Evolutionary conservation across 2,797 vertebrate genomes (phyloP), one percentile per base, ranked within the genome.

Genomic region (Centropyge bicolor): DNA sequence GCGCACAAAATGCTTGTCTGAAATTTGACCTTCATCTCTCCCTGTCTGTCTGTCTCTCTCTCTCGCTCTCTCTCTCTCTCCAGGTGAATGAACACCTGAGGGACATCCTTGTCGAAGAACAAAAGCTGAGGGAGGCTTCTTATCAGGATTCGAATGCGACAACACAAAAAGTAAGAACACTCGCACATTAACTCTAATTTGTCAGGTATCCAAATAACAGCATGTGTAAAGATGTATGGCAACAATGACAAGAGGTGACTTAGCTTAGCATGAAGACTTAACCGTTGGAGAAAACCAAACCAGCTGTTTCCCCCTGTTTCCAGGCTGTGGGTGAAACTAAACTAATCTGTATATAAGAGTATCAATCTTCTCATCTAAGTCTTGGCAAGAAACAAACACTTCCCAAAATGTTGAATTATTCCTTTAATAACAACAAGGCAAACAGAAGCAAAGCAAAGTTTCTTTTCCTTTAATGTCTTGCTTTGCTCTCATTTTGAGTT

Each of bases 11-110:
- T 68, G 41, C 49, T 70, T 51, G 4, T 76, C 48, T 89, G 82
- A 90, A 86, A 89, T 70, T 1, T 81, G 70, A 88, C 56, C 35
- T 48, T 63, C 7, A 36, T 74, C 27, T 67, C 17, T 63, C n/a
- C 49, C 70, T 41, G 17, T 41, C 43, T 43, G 0, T 59, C 17
- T 69, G 20, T 65, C 31, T 71, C 36, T 70, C 64, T 73, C 51
- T 43, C 45, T 48, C 19, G 70, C 31, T 70, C 11, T 49, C 17
- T 63, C 57, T 68, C 38, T 72, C 2, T 57, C 52, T 81, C 1
- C 86, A 99, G 98, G 97, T 99, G 67, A 99, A 97, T 74, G 97
- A 97, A 66, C 97, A 98, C 90, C 93, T 99, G 84, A 97, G 96
- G 92, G 96, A 98, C 80, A 96, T 98, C 86, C 94, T 99, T 84